Evolutionary conservation across 1,140 invertebrate species (phyloP), one percentile per base, ranked within the genome.

Genomic region (Neodiprion fabricii): DNA sequence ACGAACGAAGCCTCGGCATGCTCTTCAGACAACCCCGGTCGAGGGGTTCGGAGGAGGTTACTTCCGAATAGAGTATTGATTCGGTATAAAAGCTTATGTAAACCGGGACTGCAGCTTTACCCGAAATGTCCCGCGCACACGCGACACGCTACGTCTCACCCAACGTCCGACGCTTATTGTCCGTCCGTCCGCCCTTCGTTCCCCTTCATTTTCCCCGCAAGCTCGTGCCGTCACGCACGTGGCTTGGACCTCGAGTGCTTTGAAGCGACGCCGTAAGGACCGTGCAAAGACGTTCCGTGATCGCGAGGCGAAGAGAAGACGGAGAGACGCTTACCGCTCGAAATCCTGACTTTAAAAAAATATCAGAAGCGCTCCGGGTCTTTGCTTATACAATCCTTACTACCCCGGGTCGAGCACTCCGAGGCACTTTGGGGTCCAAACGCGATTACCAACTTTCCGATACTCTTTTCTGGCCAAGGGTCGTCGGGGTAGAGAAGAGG

Each of bases 1-100:
- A 40, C 28, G 28, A 40, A 40, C 28, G 28, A 40, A 40, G 28
- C 28, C 28, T 40, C 28, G 28, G 28, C n/a, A 61, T 17, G n/a
- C 53, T 61, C 53, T 61, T 61, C 53, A 61, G 53, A 61, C 53
- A 61, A 17, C 53, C 10, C 11, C n/a, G 53, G 53, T 4, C 8
- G n/a, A 1, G 28, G 28, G 28, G 28, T 0, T 40, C 28, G 28
- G 28, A 40, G 28, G 28, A 40, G 28, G 28, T 40, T 40, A 72
- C 71, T 75, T 72, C 49, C 70, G 74, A 50, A 72, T 75, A 67
- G 74, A 75, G 74, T 75, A 75, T 75, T 75, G 74, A 75, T 75
- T 75, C 71, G 70, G 74, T 75, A 72, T 75, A 75, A 75, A 75
- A 75, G 74, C 74, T 75, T 75, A 75, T 75, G 74, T 75, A 75